Evolutionary conservation across 1,140 invertebrate genomes (phyloP).

Genomic region (Cydia fagiglandana): DNA sequence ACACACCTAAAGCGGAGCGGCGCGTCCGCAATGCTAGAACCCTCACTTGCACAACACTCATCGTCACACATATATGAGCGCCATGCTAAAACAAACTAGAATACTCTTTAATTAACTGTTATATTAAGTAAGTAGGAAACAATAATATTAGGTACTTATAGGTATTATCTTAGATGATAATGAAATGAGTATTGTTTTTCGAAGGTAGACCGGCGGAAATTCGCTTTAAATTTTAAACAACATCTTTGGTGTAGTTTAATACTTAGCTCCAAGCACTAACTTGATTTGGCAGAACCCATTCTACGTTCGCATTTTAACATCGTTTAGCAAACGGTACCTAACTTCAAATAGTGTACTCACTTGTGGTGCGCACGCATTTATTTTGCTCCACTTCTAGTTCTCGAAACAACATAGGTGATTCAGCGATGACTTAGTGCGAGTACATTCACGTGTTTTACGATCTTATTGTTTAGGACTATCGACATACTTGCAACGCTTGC

Average conservation of each 20-base stretch:
- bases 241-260: too few relatives aligned
- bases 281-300: background rate
- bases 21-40: slow-evolving; percentile 33
- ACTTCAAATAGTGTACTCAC: background rate
- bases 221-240: too few relatives aligned
- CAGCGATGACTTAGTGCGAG: slow-evolving; percentile 8
- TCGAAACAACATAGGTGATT: slow-evolving; percentile 1
- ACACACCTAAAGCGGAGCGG: slow-evolving; percentile 46
- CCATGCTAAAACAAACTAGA: background rate
- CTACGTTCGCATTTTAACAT: background rate
- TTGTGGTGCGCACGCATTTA: background rate
- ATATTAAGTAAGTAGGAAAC: too few relatives aligned
- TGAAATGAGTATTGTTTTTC: too few relatives aligned
- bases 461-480: slow-evolving; percentile 17
- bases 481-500: background rate
- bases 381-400: slow-evolving; percentile 14
- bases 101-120: background rate
- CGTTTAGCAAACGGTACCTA: background rate
- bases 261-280: background rate
- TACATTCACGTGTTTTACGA: slow-evolving; percentile 19
- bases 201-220: too few relatives aligned
- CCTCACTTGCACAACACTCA: slow-evolving; percentile 41
- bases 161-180: too few relatives aligned
- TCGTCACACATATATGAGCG: background rate
- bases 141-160: too few relatives aligned